A percentile compares a stretch with the other conserved stretches of the same genome.
phyloP scores from a whole-genome alignment of 2,888 invertebrate species.

The Zonitis immaculata region DNA sequence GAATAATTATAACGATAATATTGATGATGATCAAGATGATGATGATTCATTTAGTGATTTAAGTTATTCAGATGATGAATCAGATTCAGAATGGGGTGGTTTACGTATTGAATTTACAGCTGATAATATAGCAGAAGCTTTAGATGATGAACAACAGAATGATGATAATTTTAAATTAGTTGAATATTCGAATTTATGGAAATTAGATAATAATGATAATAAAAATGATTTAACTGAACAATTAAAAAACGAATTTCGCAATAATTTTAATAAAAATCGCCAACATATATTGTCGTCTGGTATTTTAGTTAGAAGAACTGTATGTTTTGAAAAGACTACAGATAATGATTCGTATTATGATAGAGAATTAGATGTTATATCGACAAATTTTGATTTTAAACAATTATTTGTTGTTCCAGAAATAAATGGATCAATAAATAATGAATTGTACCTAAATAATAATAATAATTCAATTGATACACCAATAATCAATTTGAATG shows the following conservation, averaged over 20 bases:
- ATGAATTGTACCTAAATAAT: constrained; percentile 1
- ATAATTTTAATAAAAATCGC: constrained; percentile 44
- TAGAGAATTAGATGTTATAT: constrained; percentile 30
- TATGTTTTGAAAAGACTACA: constrained; percentile 29
- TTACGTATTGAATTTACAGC: constrained; percentile 78
- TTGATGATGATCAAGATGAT: constrained; percentile 33
- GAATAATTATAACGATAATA: constrained; percentile 20
- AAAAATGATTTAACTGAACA: constrained; percentile 41
- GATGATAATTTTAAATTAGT: constrained; percentile 38
- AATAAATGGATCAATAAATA: constrained; percentile 4
- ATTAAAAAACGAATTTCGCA: constrained; percentile 51
- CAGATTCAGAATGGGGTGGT: constrained; percentile 54
- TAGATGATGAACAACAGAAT: constrained; percentile 54
- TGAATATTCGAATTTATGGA: constrained; percentile 39
- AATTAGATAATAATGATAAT: constrained; percentile 41
- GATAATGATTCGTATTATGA: constrained; percentile 25
- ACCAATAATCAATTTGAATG: too few species aligned
- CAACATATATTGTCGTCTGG: constrained; percentile 41
- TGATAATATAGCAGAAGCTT: constrained; percentile 80
- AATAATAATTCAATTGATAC: constrained; percentile 10
- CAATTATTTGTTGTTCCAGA: constrained; percentile 22
- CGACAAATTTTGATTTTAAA: constrained; percentile 26
- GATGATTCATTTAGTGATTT: constrained; percentile 54
- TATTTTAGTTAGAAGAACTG: constrained; percentile 37
- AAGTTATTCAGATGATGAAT: constrained; percentile 46